These are phyloP conservation scores for Operophtera brumata DNA, from an alignment of 2,888 invertebrate species.

Conservation along the genomic window DNA sequence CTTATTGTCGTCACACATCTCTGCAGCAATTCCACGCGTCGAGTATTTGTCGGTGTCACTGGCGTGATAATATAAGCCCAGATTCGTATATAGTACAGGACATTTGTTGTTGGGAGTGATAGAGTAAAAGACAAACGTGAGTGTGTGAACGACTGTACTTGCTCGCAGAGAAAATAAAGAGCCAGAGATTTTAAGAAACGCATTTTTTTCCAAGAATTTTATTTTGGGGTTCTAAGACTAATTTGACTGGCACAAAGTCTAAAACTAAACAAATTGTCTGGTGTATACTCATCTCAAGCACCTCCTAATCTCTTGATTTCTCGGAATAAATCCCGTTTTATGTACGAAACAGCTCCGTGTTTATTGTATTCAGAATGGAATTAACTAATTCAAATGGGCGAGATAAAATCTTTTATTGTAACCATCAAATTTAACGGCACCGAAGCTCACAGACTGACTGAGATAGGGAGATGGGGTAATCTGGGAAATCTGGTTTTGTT, in stretches of 20 bases:
- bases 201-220: too few species aligned
- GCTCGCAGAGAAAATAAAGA: not conserved
- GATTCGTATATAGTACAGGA: slow-evolving; percentile 24
- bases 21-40: slow-evolving; percentile 32
- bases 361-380: slow-evolving; percentile 18
- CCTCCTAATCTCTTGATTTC: slow-evolving; percentile 22
- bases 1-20: slow-evolving; percentile 37
- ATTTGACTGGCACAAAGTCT: not conserved
- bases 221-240: too few species aligned
- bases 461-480: not conserved
- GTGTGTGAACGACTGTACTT: too few species aligned
- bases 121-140: slow-evolving; percentile 3
- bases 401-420: slow-evolving; percentile 27
- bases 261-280: not conserved
- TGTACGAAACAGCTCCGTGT: slow-evolving; percentile 19
- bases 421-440: slow-evolving; percentile 25
- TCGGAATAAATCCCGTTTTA: slow-evolving; percentile 26
- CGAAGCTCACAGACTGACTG: slow-evolving; percentile 1
- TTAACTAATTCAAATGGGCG: slow-evolving; percentile 25
- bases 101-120: slow-evolving; percentile 17
- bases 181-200: not conserved
- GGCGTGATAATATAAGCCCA: slow-evolving; percentile 11
- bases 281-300: not conserved
- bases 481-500: too few species aligned
- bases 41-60: slow-evolving; percentile 24